These are phyloP conservation scores for Hydropsyche tenuis DNA, from an alignment of 1,140 invertebrate species.

Conservation along the genomic window DNA sequence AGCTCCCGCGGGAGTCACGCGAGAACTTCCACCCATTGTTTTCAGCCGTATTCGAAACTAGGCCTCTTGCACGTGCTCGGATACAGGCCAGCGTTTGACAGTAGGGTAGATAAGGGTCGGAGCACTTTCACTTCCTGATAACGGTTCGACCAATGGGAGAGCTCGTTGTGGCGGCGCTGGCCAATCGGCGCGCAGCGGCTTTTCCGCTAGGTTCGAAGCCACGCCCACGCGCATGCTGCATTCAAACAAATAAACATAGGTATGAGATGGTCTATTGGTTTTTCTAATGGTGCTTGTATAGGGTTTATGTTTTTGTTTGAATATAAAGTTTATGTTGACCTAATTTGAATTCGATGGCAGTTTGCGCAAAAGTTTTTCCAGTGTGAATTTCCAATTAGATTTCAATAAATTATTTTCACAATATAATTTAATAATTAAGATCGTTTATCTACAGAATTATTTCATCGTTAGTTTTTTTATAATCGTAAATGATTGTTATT, in stretches of 20 bases:
- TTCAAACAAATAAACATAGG: background rate
- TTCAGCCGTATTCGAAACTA: background rate
- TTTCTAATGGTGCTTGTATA: too few species aligned
- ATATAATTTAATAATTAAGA: too few species aligned
- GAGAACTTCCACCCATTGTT: background rate
- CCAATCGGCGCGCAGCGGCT: constrained; percentile 9
- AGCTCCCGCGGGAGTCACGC: constrained; percentile 5
- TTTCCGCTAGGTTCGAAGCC: background rate
- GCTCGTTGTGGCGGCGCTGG: background rate
- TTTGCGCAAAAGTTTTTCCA: too few species aligned
- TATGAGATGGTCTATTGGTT: too few species aligned
- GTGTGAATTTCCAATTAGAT: too few species aligned
- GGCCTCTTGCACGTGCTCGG: background rate
- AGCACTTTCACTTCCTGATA: constrained; percentile 31
- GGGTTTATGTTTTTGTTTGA: too few species aligned
- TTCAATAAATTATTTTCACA: too few species aligned
- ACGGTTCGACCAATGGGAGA: constrained; percentile 13
- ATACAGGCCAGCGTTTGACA: background rate
- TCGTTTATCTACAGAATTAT: too few species aligned
- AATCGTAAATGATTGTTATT: too few species aligned
- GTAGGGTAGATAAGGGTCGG: constrained; percentile 2
- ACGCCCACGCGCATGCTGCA: constrained; percentile 22
- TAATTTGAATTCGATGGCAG: too few species aligned
- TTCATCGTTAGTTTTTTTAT: too few species aligned
- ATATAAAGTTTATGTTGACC: too few species aligned